These are phyloP conservation scores for Lerema accius DNA, from an alignment of 1,140 invertebrate species.

Conservation along the genomic window DNA sequence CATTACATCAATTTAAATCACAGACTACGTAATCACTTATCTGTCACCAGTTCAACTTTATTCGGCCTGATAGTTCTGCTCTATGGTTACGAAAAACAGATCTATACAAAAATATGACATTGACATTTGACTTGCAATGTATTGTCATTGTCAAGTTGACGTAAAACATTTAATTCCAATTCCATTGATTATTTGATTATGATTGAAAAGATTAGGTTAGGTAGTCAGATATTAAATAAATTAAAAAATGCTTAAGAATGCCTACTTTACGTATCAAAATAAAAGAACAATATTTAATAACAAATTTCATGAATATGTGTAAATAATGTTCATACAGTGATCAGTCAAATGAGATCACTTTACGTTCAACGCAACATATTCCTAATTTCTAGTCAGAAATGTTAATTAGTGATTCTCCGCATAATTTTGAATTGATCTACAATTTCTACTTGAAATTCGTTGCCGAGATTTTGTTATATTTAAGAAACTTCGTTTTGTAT, in stretches of 20 bases:
- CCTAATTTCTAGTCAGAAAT: constrained; percentile 71
- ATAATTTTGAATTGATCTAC: constrained; percentile 60
- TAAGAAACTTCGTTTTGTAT: constrained; percentile 71
- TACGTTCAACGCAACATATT: constrained; percentile 11
- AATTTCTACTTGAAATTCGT: constrained; percentile 68
- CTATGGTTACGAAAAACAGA: no score
- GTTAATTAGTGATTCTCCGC: constrained; percentile 55
- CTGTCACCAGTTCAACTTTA: no score
- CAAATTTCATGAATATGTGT: constrained; percentile 2
- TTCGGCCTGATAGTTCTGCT: no score
- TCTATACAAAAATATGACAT: no score
- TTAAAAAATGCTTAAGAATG: constrained; percentile 1
- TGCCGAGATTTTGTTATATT: constrained; percentile 65
- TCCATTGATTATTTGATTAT: no score
- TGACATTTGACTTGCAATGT: no score
- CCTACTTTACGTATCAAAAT: background rate
- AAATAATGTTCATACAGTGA: constrained; percentile 3
- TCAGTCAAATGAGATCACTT: constrained; percentile 15
- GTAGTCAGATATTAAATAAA: background rate
- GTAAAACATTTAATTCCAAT: no score
- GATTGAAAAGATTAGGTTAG: no score
- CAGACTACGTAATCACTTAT: no score
- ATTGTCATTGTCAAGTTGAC: no score
- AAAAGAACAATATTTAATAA: background rate
- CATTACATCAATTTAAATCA: no score